Conservation (phyloP, 92 coral and sea anemone species). For the Porites evermanni region DNA sequence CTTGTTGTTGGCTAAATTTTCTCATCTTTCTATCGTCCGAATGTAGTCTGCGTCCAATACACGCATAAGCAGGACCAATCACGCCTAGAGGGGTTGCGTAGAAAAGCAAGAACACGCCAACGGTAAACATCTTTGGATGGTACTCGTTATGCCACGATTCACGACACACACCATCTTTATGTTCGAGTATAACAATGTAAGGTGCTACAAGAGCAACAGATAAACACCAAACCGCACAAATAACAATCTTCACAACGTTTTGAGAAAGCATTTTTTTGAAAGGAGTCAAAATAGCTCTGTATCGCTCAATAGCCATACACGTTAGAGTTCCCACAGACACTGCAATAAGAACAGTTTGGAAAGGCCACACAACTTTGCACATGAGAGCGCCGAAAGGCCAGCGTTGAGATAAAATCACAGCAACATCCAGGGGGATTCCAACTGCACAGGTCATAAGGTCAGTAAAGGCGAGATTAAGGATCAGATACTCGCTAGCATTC, state of each 20-base stretch:
- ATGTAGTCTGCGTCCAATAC: slow-evolving; percentile 55
- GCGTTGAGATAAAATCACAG: slow-evolving; percentile 28
- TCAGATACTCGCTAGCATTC: slow-evolving; percentile 62
- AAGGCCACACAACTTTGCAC: slow-evolving; percentile 72
- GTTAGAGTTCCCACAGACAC: slow-evolving; percentile 65
- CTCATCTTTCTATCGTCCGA: slow-evolving; percentile 34
- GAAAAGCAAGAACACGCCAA: slow-evolving; percentile 65
- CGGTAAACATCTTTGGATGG: slow-evolving; percentile 59
- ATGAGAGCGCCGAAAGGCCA: slow-evolving; percentile 72
- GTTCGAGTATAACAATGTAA: slow-evolving; percentile 47
- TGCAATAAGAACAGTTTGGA: slow-evolving; percentile 67
- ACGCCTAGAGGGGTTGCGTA: slow-evolving; percentile 75
- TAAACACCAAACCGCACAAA: slow-evolving; percentile 51
- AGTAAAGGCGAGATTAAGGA: slow-evolving; percentile 69
- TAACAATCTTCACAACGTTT: slow-evolving; percentile 22
- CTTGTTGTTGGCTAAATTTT: slow-evolving; percentile 19
- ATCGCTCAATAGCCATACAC: slow-evolving; percentile 69
- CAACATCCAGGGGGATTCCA: slow-evolving; percentile 72
- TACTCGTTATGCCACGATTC: slow-evolving; percentile 64
- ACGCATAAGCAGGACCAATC: slow-evolving; percentile 61
- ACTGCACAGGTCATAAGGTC: slow-evolving; percentile 61
- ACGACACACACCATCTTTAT: slow-evolving; percentile 37
- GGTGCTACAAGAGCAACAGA: slow-evolving; percentile 55
- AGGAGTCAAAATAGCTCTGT: slow-evolving; percentile 69
- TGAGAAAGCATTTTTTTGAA: slow-evolving; percentile 54